Base-by-base conservation (phyloP, 2,113 vertebrate species). In the Syrmaticus mikado region DNA sequence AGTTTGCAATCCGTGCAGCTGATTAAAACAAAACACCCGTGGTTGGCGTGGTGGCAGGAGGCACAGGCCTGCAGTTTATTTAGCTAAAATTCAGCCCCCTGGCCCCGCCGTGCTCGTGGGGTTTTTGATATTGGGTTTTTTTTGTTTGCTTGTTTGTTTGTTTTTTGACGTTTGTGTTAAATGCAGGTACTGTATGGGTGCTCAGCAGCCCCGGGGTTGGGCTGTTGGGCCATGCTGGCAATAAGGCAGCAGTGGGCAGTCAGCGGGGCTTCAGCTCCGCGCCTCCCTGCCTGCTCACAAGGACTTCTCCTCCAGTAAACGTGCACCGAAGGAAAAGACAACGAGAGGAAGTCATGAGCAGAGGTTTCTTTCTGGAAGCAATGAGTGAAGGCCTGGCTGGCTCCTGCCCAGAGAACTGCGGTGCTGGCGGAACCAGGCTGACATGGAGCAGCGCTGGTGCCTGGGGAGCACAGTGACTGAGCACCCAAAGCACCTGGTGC, bases 311-410 rank as follows among this genome's bases (percentile, higher is more conserved):
- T 57, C 43, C 65, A 40, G 80, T 91, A 89, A 92, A 85, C 41
- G 28, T 15, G 36, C 67, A 32, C 40, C 45, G 43, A 66, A 90
- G 83, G 73, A 79, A 72, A 52, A 77, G 24, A 36, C 61, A 50
- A 62, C n/a, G 8, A 45, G 89, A 74, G 72, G 82, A 72, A 80
- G 66, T 72, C 65, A 62, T 0, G 1, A 89, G 67, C 68, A 90
- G 62, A 83, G 55, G 36, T 88, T 93, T 78, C 57, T 77, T 86
- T 85, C 32, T 41, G 57, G 58, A 62, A 38, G 48, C 8, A 75
- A 94, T 88, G 74, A 88, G 75, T 78, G 76, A 62, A 82, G 83
- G 90, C 85, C 87, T 41, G 60, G 58, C 68, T 48, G 41, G 52
- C 77, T 91, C n/a, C 55, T 28, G 40, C 57, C 38, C 70, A 58